Evolutionary conservation across 2,113 vertebrate species (phyloP).

Genomic region (Nanorana parkeri): DNA sequence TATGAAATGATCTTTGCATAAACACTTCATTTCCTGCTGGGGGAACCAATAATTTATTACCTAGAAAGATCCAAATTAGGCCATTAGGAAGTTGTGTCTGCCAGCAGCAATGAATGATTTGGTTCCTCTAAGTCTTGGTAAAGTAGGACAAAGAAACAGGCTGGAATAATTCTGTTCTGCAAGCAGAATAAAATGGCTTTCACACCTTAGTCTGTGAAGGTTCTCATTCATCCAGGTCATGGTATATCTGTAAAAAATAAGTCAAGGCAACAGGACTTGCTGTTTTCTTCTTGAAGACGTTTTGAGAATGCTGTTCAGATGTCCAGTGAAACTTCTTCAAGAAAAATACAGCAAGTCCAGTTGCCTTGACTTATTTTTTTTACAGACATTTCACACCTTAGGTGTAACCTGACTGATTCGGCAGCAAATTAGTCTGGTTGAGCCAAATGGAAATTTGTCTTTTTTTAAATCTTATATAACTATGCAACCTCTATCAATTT

Average conservation of each 20-base stretch:
- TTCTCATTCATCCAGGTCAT: too few species aligned
- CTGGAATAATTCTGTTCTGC: background rate
- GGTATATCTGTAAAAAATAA: too few species aligned
- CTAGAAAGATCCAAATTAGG: conserved; percentile 33
- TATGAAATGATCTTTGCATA: conserved; percentile 40
- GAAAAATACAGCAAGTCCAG: too few species aligned
- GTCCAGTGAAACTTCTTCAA: too few species aligned
- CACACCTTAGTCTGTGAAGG: background rate
- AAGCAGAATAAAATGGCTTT: background rate
- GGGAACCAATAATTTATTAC: conserved; percentile 44
- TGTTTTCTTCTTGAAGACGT: too few species aligned
- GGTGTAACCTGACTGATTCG: background rate
- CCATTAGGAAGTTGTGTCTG: conserved; percentile 32
- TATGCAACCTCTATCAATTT: too few species aligned
- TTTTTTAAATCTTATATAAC: background rate
- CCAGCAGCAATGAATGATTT: conserved; percentile 30
- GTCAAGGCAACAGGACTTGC: too few species aligned
- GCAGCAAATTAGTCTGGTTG: background rate
- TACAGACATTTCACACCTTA: background rate
- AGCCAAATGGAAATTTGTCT: conserved; percentile 11
- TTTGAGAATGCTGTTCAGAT: too few species aligned
- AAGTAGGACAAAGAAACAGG: conserved; percentile 18
- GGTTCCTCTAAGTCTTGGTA: background rate
- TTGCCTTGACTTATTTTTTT: too few species aligned
- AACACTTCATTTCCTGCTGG: conserved; percentile 50